A percentile compares a stretch with the other conserved stretches of the same genome.
These are phyloP conservation scores for Atrichornis clamosus DNA, from an alignment of 2,113 vertebrate genomes.

Conservation along the genomic window DNA sequence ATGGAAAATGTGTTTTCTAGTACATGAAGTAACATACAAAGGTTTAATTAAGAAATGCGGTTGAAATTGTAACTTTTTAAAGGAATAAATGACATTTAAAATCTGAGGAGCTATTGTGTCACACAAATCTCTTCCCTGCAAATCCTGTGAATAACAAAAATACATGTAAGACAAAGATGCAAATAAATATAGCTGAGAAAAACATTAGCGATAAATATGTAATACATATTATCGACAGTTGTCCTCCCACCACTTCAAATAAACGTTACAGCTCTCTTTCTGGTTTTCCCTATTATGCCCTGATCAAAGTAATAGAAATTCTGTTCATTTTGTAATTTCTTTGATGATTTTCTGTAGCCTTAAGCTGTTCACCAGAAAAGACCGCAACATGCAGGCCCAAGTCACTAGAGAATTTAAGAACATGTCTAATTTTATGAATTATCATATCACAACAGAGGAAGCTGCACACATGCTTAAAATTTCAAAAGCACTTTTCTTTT, in stretches of 20 bases:
- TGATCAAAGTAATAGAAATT: conserved; percentile 58
- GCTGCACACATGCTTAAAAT: conserved; percentile 3
- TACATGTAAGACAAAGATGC: not conserved
- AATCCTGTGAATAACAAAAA: not conserved
- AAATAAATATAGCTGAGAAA: not conserved
- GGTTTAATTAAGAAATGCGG: not conserved
- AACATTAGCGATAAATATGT: not conserved
- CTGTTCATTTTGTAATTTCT: conserved; percentile 57
- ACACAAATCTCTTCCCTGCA: not conserved
- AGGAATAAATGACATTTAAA: not conserved
- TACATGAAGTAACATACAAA: not conserved
- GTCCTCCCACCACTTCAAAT: conserved; percentile 19
- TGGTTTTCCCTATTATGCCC: conserved; percentile 22
- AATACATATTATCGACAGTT: not conserved
- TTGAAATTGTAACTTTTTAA: not conserved
- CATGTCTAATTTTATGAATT: conserved; percentile 25
- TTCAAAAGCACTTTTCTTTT: conserved; percentile 25
- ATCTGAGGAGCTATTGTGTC: not conserved
- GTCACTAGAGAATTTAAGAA: conserved; percentile 35
- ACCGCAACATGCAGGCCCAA: not conserved
- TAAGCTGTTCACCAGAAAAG: conserved; percentile 48
- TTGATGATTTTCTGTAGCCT: conserved; percentile 57
- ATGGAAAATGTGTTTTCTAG: not conserved
- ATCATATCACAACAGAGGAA: conserved; percentile 33
- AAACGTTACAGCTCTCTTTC: not conserved